Conservation (phyloP, 2,113 vertebrate genomes). For the Pandion haliaetus region DNA sequence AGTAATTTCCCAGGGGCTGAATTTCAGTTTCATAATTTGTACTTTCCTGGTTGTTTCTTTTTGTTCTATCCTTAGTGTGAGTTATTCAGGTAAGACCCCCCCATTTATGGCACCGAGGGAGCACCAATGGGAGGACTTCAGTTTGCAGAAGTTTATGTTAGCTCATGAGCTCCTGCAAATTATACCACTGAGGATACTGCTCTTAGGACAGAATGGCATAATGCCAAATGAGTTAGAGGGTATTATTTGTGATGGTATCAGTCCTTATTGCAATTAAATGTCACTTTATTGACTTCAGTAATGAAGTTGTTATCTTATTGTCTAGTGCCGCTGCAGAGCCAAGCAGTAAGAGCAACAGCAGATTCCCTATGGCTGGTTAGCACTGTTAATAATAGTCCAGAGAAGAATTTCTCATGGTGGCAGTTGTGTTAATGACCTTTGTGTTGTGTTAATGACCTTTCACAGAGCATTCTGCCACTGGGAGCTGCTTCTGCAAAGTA, state of each 20-base stretch:
- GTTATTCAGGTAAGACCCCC: neutral
- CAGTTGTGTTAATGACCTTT: conserved; percentile 26
- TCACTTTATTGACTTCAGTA: neutral
- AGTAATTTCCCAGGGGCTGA: neutral
- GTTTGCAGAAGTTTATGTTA: neutral
- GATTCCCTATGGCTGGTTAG: neutral
- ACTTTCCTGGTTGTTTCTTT: neutral
- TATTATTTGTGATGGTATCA: accelerated
- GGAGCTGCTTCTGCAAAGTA: neutral
- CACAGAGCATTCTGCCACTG: neutral
- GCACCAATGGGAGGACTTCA: neutral
- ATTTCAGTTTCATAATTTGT: neutral
- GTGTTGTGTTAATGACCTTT: conserved; percentile 28
- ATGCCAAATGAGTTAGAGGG: neutral
- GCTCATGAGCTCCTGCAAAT: neutral
- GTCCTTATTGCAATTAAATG: neutral
- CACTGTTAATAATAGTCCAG: neutral
- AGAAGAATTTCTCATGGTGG: neutral
- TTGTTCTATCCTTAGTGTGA: neutral
- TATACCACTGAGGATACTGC: neutral
- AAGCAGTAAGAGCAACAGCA: neutral
- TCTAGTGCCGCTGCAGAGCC: neutral
- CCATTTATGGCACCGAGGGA: accelerated
- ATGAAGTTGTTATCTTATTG: neutral
- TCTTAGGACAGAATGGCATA: neutral